Evolutionary conservation across 37 sponge, comb jelly and placozoan species (phyloP).

Genomic region (Tethya wilhelma): DNA sequence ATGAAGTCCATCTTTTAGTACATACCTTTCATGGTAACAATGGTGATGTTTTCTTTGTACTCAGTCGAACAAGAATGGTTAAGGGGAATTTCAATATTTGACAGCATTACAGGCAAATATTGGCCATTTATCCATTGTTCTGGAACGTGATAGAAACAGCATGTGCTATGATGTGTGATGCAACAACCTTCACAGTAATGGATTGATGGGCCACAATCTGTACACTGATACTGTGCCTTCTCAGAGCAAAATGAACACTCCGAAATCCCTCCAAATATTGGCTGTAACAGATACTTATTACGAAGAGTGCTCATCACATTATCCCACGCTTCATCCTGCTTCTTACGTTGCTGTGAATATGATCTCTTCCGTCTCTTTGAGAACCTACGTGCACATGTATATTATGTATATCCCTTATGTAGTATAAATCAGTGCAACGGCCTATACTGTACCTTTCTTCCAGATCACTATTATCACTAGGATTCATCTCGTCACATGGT

Average conservation of each 20-base stretch:
- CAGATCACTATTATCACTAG: too few species aligned
- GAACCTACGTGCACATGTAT: too few species aligned
- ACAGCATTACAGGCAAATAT: not conserved
- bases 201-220: slow-evolving; percentile 1
- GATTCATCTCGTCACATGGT: too few species aligned
- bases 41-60: slow-evolving; percentile 6
- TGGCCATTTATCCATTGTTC: slow-evolving; percentile 1
- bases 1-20: not conserved
- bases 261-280: not conserved
- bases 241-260: not conserved
- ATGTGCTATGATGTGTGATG: not conserved
- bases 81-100: not conserved
- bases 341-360: too few species aligned
- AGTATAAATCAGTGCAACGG: too few species aligned
- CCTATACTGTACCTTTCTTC: too few species aligned
- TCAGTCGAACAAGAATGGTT: not conserved
- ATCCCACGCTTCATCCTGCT: not conserved
- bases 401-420: too few species aligned
- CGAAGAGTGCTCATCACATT: not conserved
- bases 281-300: not conserved
- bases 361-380: too few species aligned
- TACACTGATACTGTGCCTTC: not conserved
- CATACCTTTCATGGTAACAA: slow-evolving; percentile 10
- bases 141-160: slow-evolving; percentile 1
- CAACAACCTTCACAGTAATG: not conserved